Base-by-base conservation (phyloP, 2,113 vertebrate species). In the Hirundichthys speculiger region DNA sequence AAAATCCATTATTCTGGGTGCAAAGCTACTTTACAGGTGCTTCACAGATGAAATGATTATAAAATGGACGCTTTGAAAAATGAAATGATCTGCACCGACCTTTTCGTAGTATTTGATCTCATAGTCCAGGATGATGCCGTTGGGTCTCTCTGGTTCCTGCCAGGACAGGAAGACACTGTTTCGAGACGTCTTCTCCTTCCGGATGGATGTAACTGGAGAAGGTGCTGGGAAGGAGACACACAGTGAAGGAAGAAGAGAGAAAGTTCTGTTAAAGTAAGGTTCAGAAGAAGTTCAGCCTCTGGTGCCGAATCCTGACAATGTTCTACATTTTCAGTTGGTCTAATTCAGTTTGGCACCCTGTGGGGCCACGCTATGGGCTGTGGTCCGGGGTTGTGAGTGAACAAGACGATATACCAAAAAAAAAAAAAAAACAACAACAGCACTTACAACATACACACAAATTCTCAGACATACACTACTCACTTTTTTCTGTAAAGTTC, bases 91-190 rank as follows among this genome's bases (percentile, higher is more conserved):
- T 82, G 52, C 81, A 85, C 96, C 82, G 84, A 99, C 98, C 97
- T 99, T 99, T 92, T 99, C 97, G 18, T 98, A 99, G 92, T 99
- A 99, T 87, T 99, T 99, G 94, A 99, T 96, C 89, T 99, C 98
- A 14, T 99, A 99, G 93, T 99, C 98, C 75, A 99, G 80, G 86
- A 99, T 99, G 84, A 99, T 99, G 61, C 97, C 98, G 45, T 99
- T 99, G 30, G 97, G 96, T 73, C 97, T 93, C 65, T 99, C 96
- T 1, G 97, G 97, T 84, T 98, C 95, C 84, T 95, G 93, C 97
- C 97, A 99, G 54, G 96, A 98, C 52, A 99, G 90, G 64, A 94
- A 94, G 55, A 98, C 94, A 2, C 95, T 98, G 90, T 95, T 98
- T 86, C 96, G 92, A 71, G 97, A 96, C 0, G 95, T 96, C 85